phyloP scores from a whole-genome alignment of 2,888 invertebrate genomes.

The Callimorpha dominula region DNA sequence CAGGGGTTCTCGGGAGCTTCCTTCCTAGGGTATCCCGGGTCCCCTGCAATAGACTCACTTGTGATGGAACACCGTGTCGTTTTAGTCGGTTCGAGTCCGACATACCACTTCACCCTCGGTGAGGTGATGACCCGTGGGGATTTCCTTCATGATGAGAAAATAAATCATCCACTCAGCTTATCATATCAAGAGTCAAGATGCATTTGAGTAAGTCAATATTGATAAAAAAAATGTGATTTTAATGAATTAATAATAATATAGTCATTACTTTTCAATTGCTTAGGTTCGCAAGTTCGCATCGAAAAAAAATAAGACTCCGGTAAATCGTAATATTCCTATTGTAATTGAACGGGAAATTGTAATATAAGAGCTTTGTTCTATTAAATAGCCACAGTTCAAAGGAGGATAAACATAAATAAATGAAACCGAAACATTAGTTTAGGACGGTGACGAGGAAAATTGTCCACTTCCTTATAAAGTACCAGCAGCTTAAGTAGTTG shows the following conservation, averaged over 20 bases:
- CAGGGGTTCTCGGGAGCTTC: too few species aligned
- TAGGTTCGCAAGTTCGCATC: too few species aligned
- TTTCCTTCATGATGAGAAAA: neutral
- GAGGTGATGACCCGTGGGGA: too few species aligned
- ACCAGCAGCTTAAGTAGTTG: conserved; percentile 32
- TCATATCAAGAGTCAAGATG: neutral
- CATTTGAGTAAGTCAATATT: too few species aligned
- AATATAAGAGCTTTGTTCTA: conserved; percentile 5
- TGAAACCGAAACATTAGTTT: conserved; percentile 34
- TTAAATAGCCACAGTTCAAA: conserved; percentile 25
- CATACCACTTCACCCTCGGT: too few species aligned
- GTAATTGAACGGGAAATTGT: conserved; percentile 9
- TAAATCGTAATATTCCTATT: neutral
- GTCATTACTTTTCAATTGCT: neutral
- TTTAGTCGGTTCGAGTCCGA: too few species aligned
- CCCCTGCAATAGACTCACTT: too few species aligned
- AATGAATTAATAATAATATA: neutral
- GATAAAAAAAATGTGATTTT: too few species aligned
- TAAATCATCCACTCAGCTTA: neutral
- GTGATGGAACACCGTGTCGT: too few species aligned
- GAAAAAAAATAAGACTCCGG: neutral
- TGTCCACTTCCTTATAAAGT: conserved; percentile 52
- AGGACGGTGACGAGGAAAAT: conserved; percentile 52
- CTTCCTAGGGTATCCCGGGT: too few species aligned
- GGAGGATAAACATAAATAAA: conserved; percentile 30